Percentiles rank a stretch among this genome's conserved stretches.
phyloP scores from a whole-genome alignment of 2,113 vertebrate species.

The Panthera tigris region DNA sequence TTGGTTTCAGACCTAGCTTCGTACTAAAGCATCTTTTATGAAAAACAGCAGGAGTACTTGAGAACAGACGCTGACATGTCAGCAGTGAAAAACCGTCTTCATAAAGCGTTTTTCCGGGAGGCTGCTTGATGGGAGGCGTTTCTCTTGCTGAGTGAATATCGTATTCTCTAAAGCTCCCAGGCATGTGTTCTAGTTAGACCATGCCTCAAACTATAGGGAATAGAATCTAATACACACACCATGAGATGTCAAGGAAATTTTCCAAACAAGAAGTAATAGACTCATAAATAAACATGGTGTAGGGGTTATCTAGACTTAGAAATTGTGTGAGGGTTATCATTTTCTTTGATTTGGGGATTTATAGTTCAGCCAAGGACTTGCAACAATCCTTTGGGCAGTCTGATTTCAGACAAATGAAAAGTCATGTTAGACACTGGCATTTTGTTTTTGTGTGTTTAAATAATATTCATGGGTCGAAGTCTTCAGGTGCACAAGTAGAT shows the following conservation, averaged over 20 bases:
- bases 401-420: slow-evolving; percentile 45
- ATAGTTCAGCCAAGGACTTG: neutral
- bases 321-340: slow-evolving; percentile 27
- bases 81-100: slow-evolving; percentile 35
- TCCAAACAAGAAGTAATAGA: slow-evolving; percentile 55
- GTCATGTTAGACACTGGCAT: neutral
- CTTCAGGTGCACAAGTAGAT: neutral
- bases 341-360: slow-evolving; percentile 49
- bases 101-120: neutral
- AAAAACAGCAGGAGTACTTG: slow-evolving; percentile 20
- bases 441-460: slow-evolving; percentile 19
- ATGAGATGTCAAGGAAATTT: slow-evolving; percentile 30
- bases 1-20: neutral
- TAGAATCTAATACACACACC: slow-evolving; percentile 24
- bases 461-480: neutral
- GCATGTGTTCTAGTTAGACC: neutral
- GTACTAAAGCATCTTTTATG: neutral
- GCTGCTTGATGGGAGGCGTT: neutral
- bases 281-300: slow-evolving; percentile 46
- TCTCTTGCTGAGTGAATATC: slow-evolving; percentile 49
- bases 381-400: neutral
- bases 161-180: neutral
- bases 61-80: neutral
- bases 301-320: neutral
- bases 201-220: neutral